Evolutionary conservation across 2,888 invertebrate species (phyloP).

Genomic region (Chamaedrilus cognettii): DNA sequence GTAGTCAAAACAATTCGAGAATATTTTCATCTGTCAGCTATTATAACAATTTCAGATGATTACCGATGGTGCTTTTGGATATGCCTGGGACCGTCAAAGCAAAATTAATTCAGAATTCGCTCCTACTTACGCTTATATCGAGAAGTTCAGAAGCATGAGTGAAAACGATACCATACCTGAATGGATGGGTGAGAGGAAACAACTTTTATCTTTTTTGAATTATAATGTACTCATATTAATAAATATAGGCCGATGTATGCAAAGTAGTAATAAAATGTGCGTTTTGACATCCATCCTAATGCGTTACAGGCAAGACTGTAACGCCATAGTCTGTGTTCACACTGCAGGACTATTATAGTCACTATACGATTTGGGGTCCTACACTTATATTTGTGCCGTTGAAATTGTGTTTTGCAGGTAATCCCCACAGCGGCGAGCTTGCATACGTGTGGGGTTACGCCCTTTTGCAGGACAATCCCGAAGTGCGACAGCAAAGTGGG

Average conservation of each 20-base stretch:
- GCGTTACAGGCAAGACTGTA: too few species aligned
- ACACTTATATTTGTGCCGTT: too few species aligned
- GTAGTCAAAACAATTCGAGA: too few species aligned
- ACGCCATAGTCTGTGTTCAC: too few species aligned
- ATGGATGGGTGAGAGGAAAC: constrained; percentile 35
- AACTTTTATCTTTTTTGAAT: too few species aligned
- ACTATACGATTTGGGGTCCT: too few species aligned
- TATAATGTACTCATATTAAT: too few species aligned
- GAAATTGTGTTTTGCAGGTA: constrained; percentile 11
- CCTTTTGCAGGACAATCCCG: constrained; percentile 11
- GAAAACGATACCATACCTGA: constrained; percentile 21
- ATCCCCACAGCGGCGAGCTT: constrained; percentile 24
- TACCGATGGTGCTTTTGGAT: constrained; percentile 30
- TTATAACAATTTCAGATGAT: constrained; percentile 27
- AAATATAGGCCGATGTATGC: too few species aligned
- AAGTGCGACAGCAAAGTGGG: constrained; percentile 22
- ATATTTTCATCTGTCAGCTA: too few species aligned
- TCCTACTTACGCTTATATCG: constrained; percentile 21
- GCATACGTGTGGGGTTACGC: constrained; percentile 32
- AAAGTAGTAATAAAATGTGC: background rate
- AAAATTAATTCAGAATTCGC: constrained; percentile 19
- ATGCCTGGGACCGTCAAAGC: constrained; percentile 21
- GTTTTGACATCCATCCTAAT: background rate
- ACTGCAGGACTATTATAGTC: too few species aligned
- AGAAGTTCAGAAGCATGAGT: constrained; percentile 26